Evolutionary conservation across 2,888 invertebrate genomes (phyloP).

Genomic region (Agriopis leucophaearia): DNA sequence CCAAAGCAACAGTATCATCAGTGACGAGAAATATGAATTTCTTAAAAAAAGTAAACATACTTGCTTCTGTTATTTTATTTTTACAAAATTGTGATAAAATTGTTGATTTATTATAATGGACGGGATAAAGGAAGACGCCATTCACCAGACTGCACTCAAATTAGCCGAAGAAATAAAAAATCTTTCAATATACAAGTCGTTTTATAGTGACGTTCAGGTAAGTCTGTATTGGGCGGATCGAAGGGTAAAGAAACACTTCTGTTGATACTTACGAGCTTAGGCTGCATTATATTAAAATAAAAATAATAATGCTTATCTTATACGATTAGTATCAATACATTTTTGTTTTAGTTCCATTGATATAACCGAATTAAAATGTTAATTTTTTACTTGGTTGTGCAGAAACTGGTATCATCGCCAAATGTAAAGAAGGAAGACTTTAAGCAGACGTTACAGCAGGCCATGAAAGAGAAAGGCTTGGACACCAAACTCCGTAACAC

Average conservation of each 20-base stretch:
- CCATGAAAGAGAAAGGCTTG: conserved; percentile 92
- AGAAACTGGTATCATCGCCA: conserved; percentile 93
- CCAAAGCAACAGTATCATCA: conserved; percentile 65
- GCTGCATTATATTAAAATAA: too few relatives aligned
- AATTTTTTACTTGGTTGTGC: conserved; percentile 45
- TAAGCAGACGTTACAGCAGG: conserved; percentile 90
- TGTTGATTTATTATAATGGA: conserved; percentile 73
- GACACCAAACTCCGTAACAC: conserved; percentile 94
- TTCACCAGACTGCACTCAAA: conserved; percentile 92
- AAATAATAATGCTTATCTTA: neutral
- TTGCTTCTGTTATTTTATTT: conserved; percentile 65
- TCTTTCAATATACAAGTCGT: conserved; percentile 90
- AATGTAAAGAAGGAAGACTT: conserved; percentile 92
- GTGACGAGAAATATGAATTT: conserved; percentile 65
- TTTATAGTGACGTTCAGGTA: conserved; percentile 94
- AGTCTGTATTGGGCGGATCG: conserved; percentile 37
- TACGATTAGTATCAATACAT: neutral
- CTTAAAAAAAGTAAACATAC: conserved; percentile 74
- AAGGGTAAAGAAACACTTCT: conserved; percentile 13
- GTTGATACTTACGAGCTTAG: neutral
- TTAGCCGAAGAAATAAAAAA: conserved; percentile 93
- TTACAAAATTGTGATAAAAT: conserved; percentile 65
- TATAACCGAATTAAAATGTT: neutral
- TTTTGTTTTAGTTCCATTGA: neutral
- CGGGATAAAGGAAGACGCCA: conserved; percentile 86